Evolutionary conservation across 2,888 invertebrate species (phyloP).

Genomic region (Pseudoips prasinana): DNA sequence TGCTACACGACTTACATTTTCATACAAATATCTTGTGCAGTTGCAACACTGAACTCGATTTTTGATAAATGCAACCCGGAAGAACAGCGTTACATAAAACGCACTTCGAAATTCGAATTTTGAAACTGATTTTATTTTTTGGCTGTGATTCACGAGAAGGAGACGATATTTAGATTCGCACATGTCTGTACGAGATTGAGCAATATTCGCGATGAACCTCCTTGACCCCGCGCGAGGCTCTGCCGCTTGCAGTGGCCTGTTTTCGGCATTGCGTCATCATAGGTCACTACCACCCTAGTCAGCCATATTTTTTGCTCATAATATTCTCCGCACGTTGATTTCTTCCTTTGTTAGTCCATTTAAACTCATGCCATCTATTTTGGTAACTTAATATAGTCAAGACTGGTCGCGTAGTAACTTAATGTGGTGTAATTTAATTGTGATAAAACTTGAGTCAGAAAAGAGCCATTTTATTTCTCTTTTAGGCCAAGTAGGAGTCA

Average conservation of each 20-base stretch:
- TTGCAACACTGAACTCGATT: conserved; percentile 9
- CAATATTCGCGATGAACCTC: conserved; percentile 69
- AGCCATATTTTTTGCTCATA: conserved; percentile 74
- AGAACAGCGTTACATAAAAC: conserved; percentile 29
- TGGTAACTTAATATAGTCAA: conserved; percentile 61
- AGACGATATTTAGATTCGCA: conserved; percentile 42
- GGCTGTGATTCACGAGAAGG: conserved; percentile 37
- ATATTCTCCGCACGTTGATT: conserved; percentile 70
- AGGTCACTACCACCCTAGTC: conserved; percentile 76
- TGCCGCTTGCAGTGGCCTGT: conserved; percentile 67
- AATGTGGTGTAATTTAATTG: conserved; percentile 64
- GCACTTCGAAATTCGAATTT: conserved; percentile 31
- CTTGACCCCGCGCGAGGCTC: conserved; percentile 63
- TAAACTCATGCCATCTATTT: conserved; percentile 65
- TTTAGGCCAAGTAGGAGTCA: conserved; percentile 38
- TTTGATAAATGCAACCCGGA: conserved; percentile 33
- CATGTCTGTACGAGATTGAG: conserved; percentile 51
- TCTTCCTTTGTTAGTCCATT: conserved; percentile 75
- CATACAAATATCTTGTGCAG: conserved; percentile 18
- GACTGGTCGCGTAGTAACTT: conserved; percentile 54
- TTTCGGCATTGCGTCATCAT: conserved; percentile 78
- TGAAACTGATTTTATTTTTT: conserved; percentile 26
- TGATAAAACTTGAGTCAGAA: conserved; percentile 47
- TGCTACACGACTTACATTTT: conserved; percentile 12
- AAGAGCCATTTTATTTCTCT: conserved; percentile 39